Evolutionary conservation across 1,140 invertebrate genomes (phyloP), one percentile per base, ranked within the genome.

Genomic region (Gryon sp.): DNA sequence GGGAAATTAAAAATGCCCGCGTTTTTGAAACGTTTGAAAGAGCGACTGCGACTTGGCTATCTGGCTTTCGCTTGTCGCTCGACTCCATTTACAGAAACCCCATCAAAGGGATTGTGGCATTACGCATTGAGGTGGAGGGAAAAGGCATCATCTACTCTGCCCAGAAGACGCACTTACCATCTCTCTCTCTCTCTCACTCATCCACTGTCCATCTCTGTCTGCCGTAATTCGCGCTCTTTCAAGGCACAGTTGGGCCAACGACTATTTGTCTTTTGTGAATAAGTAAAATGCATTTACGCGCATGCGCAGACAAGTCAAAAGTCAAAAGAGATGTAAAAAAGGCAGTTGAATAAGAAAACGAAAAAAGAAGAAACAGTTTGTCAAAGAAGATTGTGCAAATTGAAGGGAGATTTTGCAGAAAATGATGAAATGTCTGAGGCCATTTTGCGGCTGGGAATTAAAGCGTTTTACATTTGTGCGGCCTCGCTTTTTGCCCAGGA

Each of bases 221-320:
- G 50, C 38, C 50, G 36, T 38, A 65, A 60, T 53, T 63, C 59
- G 57, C 12, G 53, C 55, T 26, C 70, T 59, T 63, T 52, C 45
- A 52, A 69, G 45, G 70, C n/a, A 52, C 15, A 41, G 16, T 57
- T 78, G 8, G 28, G 52, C 81, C 80, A 85, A 87, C 81, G 86
- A 84, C 83, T 87, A 88, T 88, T 88, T 88, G 83, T 87, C 87
- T 88, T n/a, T 84, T 87, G 85, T 87, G 86, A 88, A 87, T 87
- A 88, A 88, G 86, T 87, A 88, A 88, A 88, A 87, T 76, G 83
- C 87, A 87, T 87, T n/a, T 86, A 87, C 83, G 81, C 82, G n/a
- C 60, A 36, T n/a, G n/a, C 69, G 62, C 26, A 9, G 4, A 40
- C 40, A 2, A 11, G 5, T n/a, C 9, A 4, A 32, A 32, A 32